These are phyloP conservation scores for Caenorhabditis panamensis DNA, from an alignment of 2,888 invertebrate species.

Conservation along the genomic window DNA sequence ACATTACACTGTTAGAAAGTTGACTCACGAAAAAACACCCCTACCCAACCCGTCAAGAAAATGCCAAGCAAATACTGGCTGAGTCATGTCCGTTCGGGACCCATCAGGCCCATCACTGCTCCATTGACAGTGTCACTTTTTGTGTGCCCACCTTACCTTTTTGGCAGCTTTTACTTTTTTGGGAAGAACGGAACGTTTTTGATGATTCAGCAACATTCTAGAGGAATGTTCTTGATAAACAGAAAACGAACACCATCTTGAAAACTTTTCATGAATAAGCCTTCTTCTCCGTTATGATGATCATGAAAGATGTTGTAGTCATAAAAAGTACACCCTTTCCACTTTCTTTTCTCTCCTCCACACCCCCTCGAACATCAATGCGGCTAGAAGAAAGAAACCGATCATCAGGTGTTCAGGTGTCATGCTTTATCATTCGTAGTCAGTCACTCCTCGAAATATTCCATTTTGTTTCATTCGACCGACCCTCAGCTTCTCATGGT, in stretches of 20 bases:
- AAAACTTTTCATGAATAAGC: constrained; percentile 33
- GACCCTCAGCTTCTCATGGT: constrained; percentile 8
- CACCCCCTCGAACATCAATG: constrained; percentile 16
- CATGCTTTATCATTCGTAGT: background rate
- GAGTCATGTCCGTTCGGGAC: constrained; percentile 18
- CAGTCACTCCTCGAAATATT: background rate
- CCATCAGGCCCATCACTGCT: constrained; percentile 36
- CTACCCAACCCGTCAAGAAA: constrained; percentile 39
- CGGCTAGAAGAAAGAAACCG: background rate
- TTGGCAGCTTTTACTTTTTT: constrained; percentile 3
- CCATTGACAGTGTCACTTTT: background rate
- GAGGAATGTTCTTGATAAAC: constrained; percentile 25
- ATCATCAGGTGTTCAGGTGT: background rate
- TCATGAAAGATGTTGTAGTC: constrained; percentile 23
- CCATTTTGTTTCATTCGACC: too few relatives aligned
- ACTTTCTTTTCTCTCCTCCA: background rate
- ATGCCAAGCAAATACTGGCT: constrained; percentile 47
- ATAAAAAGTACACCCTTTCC: constrained; percentile 31
- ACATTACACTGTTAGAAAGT: too few relatives aligned
- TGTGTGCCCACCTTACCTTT: background rate
- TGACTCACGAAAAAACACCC: constrained; percentile 40
- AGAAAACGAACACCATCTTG: constrained; percentile 26
- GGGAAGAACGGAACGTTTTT: constrained; percentile 13
- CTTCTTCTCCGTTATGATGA: constrained; percentile 21
- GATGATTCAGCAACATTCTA: constrained; percentile 34